These are phyloP conservation scores for Rhabdornis inornatus DNA, from an alignment of 2,113 vertebrate species.

Conservation along the genomic window DNA sequence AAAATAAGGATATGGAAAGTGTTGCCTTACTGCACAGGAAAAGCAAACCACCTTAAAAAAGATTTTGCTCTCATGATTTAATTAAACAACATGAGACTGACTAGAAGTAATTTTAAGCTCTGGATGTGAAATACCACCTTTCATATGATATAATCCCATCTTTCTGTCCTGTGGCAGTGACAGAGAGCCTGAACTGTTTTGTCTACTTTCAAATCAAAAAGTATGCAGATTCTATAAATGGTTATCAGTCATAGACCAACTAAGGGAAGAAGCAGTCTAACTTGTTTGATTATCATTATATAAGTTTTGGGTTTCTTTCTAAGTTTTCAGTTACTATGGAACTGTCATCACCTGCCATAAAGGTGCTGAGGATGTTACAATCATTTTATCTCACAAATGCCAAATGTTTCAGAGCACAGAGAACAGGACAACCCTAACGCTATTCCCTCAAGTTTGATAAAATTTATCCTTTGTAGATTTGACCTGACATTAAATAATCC, in stretches of 20 bases:
- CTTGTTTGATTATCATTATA: neutral
- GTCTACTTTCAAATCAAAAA: neutral
- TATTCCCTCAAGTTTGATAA: neutral
- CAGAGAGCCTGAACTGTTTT: neutral
- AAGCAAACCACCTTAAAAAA: neutral
- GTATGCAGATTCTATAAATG: neutral
- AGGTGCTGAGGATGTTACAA: slow-evolving; percentile 8
- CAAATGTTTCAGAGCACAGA: slow-evolving; percentile 5
- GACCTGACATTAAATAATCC: slow-evolving; percentile 6
- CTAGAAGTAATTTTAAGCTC: neutral
- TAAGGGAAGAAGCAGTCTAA: neutral
- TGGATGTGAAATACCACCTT: neutral
- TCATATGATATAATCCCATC: neutral
- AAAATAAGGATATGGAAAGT: neutral
- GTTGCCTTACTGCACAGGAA: neutral
- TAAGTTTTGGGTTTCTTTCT: slow-evolving; percentile 32
- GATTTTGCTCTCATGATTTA: neutral
- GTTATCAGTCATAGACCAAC: neutral
- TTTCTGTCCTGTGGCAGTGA: neutral
- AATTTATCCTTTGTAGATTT: neutral
- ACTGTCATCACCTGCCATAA: neutral
- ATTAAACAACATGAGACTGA: neutral
- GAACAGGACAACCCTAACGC: neutral
- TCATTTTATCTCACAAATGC: slow-evolving; percentile 2
- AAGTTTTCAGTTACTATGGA: slow-evolving; percentile 21